Conservation (phyloP, 2,888 invertebrate genomes). For the Bellardia bayeri region DNA sequence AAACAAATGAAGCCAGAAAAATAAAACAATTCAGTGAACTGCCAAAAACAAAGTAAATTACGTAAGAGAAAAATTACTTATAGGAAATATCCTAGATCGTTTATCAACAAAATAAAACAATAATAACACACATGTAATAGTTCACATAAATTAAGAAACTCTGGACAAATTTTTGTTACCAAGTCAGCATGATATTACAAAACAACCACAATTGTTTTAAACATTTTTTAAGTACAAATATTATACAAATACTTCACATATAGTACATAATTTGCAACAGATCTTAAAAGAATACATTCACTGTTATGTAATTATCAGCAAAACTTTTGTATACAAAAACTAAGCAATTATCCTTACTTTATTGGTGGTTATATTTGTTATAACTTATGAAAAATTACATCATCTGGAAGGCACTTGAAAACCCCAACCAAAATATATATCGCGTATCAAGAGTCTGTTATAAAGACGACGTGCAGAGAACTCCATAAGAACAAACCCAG, state of each 20-base stretch:
- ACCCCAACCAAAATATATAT: too few species aligned
- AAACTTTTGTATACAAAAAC: not conserved
- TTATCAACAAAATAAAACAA: not conserved
- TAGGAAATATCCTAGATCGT: not conserved
- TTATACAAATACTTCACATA: too few species aligned
- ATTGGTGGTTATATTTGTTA: too few species aligned
- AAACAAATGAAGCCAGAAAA: constrained; percentile 9
- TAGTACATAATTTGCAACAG: not conserved
- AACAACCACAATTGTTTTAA: not conserved
- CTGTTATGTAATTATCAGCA: not conserved
- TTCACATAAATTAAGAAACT: not conserved
- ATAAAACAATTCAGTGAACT: not conserved
- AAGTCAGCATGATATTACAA: constrained; percentile 10
- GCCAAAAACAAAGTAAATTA: constrained; percentile 16
- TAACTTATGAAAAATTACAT: too few species aligned
- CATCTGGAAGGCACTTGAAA: too few species aligned
- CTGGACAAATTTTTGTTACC: constrained; percentile 11
- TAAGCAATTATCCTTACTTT: not conserved
- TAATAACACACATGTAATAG: not conserved
- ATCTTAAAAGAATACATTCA: not conserved
- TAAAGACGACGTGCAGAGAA: too few species aligned
- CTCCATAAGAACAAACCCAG: too few species aligned
- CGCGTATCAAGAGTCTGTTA: too few species aligned
- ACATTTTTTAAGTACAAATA: not conserved
- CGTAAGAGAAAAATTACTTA: not conserved